Conservation (phyloP, 2,888 invertebrate species). For the Xylocampa areola region DNA sequence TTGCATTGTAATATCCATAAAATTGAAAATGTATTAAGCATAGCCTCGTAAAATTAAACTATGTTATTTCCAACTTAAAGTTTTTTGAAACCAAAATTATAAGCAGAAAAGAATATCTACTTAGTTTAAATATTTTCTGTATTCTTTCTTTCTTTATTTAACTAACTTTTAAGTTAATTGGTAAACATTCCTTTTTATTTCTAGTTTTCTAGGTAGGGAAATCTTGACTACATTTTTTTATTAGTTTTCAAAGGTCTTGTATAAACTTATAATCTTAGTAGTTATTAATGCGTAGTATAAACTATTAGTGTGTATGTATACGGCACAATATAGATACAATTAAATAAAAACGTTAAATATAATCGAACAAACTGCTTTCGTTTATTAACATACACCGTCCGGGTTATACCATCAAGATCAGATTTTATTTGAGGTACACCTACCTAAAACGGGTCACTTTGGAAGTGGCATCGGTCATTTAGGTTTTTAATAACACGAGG, state of each 20-base stretch:
- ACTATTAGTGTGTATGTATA: no score
- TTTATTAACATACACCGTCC: constrained; percentile 4
- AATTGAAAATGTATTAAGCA: constrained; percentile 9
- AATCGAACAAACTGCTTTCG: neutral
- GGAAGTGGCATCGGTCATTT: constrained; percentile 72
- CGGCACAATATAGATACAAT: no score
- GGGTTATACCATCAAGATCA: constrained; percentile 20
- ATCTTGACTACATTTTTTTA: no score
- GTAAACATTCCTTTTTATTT: no score
- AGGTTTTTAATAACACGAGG: constrained; percentile 76
- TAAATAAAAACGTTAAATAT: no score
- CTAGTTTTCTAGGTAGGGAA: no score
- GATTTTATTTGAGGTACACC: constrained; percentile 43
- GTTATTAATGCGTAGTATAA: no score
- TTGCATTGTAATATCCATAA: constrained; percentile 44
- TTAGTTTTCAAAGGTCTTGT: no score
- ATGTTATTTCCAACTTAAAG: neutral
- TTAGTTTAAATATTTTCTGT: neutral
- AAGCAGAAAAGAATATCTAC: constrained; percentile 7
- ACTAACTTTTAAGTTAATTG: no score
- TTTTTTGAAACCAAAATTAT: constrained; percentile 11
- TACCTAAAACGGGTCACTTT: constrained; percentile 60
- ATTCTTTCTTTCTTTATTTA: constrained; percentile 6
- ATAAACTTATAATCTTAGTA: no score
- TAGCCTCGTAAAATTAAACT: constrained; percentile 13